phyloP scores from a whole-genome alignment of 2,888 invertebrate genomes.

The Catocala nupta region DNA sequence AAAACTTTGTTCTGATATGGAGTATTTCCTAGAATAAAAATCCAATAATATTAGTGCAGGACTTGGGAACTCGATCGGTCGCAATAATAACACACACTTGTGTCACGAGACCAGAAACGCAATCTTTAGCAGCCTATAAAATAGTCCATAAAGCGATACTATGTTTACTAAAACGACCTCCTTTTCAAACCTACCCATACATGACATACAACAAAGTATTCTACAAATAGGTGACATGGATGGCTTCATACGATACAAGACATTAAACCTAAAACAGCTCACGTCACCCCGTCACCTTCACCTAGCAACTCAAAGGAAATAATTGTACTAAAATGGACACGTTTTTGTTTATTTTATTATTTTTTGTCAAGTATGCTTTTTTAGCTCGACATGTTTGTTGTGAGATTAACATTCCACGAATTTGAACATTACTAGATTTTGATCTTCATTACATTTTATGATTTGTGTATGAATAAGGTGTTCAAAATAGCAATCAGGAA shows the following conservation, averaged over 20 bases:
- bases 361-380: conserved; percentile 29
- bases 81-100: no score
- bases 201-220: conserved; percentile 6
- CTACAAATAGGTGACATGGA: conserved; percentile 17
- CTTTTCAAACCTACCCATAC: no score
- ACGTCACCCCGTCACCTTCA: conserved; percentile 69
- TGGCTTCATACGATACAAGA: conserved; percentile 39
- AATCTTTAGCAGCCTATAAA: no score
- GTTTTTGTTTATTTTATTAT: conserved; percentile 50
- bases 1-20: no score
- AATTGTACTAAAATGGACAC: conserved; percentile 60
- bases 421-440: conserved; percentile 5
- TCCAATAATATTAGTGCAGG: no score
- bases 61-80: no score
- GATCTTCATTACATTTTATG: conserved; percentile 2
- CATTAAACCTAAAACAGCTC: conserved; percentile 53
- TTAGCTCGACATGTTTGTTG: background rate
- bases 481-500: no score
- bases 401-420: background rate
- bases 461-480: no score
- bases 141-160: no score
- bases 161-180: no score
- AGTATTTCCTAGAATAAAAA: no score
- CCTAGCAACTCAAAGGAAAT: conserved; percentile 64
- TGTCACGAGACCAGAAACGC: no score